phyloP scores from a whole-genome alignment of 2,888 invertebrate species.

The Amblyteles armatorius region DNA sequence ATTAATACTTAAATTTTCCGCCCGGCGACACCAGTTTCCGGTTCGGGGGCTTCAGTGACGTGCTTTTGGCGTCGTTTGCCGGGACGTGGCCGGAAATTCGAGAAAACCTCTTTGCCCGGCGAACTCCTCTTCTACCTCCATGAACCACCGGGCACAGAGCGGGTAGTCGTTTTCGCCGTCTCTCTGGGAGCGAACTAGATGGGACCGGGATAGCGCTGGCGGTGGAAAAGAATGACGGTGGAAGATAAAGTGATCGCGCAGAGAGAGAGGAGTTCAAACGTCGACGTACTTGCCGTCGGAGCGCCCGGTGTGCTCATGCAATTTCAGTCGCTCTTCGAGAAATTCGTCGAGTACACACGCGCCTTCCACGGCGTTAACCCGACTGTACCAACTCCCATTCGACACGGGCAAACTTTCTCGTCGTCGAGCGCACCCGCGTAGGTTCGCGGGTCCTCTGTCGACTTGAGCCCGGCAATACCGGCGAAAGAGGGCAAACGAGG shows the following conservation, averaged over 20 bases:
- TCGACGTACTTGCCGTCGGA: not conserved
- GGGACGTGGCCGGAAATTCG: constrained; percentile 60
- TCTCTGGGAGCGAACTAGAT: constrained; percentile 14
- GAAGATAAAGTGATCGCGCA: constrained; percentile 3
- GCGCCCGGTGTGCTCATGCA: constrained; percentile 22
- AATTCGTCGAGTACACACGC: constrained; percentile 51
- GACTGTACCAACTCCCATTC: constrained; percentile 36
- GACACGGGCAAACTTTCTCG: constrained; percentile 44
- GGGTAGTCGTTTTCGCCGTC: constrained; percentile 24
- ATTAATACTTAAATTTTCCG: constrained; percentile 14
- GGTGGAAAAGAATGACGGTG: constrained; percentile 6
- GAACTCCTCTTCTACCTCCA: not conserved
- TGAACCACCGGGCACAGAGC: not conserved
- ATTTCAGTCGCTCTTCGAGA: constrained; percentile 48
- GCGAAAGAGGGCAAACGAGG: constrained; percentile 11
- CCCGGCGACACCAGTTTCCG: not conserved
- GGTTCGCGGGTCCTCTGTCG: constrained; percentile 38
- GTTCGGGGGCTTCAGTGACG: constrained; percentile 16
- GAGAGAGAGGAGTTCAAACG: not conserved
- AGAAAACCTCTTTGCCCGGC: constrained; percentile 42
- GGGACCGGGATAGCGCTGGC: not conserved
- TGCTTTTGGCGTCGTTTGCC: constrained; percentile 46
- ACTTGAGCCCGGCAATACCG: constrained; percentile 46
- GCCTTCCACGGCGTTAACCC: constrained; percentile 38
- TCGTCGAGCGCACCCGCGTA: constrained; percentile 42